These are phyloP conservation scores for Eupithecia subfuscata DNA, from an alignment of 2,888 invertebrate species.

Conservation along the genomic window DNA sequence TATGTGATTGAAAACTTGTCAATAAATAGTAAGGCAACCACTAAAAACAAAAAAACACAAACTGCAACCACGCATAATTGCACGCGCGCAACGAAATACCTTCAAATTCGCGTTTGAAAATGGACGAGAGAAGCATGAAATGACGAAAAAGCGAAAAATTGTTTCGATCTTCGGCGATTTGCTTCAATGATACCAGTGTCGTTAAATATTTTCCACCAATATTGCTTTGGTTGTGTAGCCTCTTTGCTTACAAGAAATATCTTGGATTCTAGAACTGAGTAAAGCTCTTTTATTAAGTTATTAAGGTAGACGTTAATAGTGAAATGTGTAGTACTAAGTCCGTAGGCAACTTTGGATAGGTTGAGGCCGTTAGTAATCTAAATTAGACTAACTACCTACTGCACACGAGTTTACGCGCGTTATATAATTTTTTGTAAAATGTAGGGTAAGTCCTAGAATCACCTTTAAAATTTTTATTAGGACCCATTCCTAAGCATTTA, in stretches of 20 bases:
- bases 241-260: not conserved
- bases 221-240: not conserved
- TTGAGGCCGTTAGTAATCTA: not conserved
- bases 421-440: not conserved
- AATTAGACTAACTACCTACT: not conserved
- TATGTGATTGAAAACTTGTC: not conserved
- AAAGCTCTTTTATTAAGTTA: constrained; percentile 61
- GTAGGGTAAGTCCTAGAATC: not conserved
- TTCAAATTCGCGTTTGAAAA: not conserved
- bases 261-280: not conserved
- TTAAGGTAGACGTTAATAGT: constrained; percentile 46
- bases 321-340: constrained; percentile 8
- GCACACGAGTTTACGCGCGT: not conserved
- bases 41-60: not conserved
- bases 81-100: not conserved
- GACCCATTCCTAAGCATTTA: not conserved
- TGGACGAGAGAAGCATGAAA: not conserved
- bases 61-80: not conserved
- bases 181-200: not conserved
- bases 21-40: not conserved
- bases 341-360: not conserved
- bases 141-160: not conserved
- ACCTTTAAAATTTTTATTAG: not conserved
- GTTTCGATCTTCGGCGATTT: not conserved
- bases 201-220: not conserved